phyloP scores from a whole-genome alignment of 2,888 invertebrate species.

The Lomographa bimaculata region DNA sequence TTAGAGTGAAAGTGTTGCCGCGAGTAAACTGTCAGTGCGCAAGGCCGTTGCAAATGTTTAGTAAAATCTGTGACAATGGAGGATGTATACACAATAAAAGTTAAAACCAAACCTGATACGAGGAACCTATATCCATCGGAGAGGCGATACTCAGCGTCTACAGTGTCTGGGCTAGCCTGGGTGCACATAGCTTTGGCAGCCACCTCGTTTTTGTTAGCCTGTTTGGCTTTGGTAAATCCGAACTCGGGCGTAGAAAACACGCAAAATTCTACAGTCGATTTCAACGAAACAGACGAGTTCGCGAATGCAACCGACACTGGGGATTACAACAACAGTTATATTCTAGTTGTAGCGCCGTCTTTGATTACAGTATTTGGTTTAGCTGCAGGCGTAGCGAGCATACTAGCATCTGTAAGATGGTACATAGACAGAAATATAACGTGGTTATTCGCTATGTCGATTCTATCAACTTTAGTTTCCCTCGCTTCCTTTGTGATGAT shows the following conservation, averaged over 20 bases:
- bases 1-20: constrained; percentile 17
- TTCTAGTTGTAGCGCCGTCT: constrained; percentile 75
- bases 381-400: constrained; percentile 78
- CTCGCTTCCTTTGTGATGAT: constrained; percentile 67
- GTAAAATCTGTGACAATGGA: constrained; percentile 72
- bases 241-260: constrained; percentile 34
- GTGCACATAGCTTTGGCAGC: constrained; percentile 85
- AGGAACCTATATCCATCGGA: constrained; percentile 86
- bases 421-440: constrained; percentile 86
- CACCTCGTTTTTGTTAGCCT: constrained; percentile 82
- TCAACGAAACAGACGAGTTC: constrained; percentile 11
- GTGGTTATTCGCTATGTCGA: constrained; percentile 83
- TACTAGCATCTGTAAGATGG: constrained; percentile 86
- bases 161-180: constrained; percentile 85
- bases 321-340: constrained; percentile 37
- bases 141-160: constrained; percentile 86
- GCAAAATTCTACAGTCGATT: constrained; percentile 23
- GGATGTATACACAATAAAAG: constrained; percentile 87
- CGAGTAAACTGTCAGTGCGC: constrained; percentile 10
- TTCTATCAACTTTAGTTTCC: constrained; percentile 80
- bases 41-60: constrained; percentile 25
- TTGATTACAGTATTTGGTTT: constrained; percentile 78
- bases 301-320: constrained; percentile 17
- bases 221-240: constrained; percentile 73
- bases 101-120: constrained; percentile 84